Evolutionary conservation across 1,140 invertebrate species (phyloP).

Genomic region (Microplitis mediator): DNA sequence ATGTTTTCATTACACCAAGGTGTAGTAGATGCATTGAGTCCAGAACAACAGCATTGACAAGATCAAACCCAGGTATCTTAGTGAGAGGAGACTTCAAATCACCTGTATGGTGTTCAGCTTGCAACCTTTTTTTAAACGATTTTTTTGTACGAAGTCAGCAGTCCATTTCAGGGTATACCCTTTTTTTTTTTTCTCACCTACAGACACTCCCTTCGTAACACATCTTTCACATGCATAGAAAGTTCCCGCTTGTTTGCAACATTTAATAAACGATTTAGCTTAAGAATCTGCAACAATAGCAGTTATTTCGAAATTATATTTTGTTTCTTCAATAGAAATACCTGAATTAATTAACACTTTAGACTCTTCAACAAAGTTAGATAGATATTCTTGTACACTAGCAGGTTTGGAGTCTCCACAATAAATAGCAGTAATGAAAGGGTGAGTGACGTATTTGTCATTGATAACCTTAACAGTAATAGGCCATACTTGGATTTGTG

Average conservation of each 20-base stretch:
- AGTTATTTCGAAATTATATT: constrained; percentile 25
- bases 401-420: constrained; percentile 29
- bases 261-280: constrained; percentile 36
- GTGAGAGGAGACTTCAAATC: constrained; percentile 16
- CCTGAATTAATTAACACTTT: constrained; percentile 27
- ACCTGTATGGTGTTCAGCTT: constrained; percentile 27
- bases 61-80: constrained; percentile 28
- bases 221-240: constrained; percentile 40
- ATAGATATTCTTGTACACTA: constrained; percentile 24
- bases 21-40: constrained; percentile 35
- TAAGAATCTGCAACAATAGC: constrained; percentile 28
- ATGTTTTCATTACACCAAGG: constrained; percentile 28
- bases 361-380: constrained; percentile 30
- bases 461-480: constrained; percentile 21
- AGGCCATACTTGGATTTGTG: constrained; percentile 26
- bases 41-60: constrained; percentile 23
- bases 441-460: constrained; percentile 23
- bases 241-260: constrained; percentile 31
- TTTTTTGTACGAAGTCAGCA: constrained; percentile 21
- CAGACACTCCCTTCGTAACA: constrained; percentile 24
- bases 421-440: constrained; percentile 29
- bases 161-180: background rate
- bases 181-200: constrained; percentile 23
- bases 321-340: constrained; percentile 11
- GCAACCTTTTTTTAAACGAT: constrained; percentile 30